Evolutionary conservation across 2,797 vertebrate genomes (phyloP).

Genomic region (Helostoma temminkii): DNA sequence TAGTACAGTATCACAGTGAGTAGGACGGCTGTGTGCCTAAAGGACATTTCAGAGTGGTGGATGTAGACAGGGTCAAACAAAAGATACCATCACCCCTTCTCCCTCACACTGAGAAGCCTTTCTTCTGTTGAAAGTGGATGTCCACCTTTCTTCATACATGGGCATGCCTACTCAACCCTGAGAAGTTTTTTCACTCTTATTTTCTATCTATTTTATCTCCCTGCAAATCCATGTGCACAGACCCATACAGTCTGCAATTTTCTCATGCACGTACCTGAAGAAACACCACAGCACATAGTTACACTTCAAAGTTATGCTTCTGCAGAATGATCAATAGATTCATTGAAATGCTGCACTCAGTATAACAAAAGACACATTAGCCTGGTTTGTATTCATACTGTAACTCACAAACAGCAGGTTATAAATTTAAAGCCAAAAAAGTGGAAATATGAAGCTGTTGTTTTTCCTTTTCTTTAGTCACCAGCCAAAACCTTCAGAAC

Average conservation of each 20-base stretch:
- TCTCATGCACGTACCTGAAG: background rate
- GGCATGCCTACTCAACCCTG: conserved; percentile 68
- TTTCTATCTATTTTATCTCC: conserved; percentile 17
- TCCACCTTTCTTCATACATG: conserved; percentile 51
- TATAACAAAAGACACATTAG: conserved; percentile 11
- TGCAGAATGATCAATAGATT: conserved; percentile 35
- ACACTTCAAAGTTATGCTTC: conserved; percentile 11
- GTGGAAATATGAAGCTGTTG: conserved; percentile 1
- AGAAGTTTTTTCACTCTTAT: conserved; percentile 47
- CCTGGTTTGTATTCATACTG: conserved; percentile 24
- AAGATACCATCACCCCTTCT: conserved; percentile 35
- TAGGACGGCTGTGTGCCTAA: conserved; percentile 35
- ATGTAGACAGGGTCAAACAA: conserved; percentile 32
- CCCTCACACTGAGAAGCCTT: conserved; percentile 20
- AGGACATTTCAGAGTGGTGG: conserved; percentile 50
- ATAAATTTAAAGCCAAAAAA: conserved; percentile 1
- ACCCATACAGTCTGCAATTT: conserved; percentile 1
- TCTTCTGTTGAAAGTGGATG: conserved; percentile 52
- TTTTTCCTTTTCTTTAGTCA: conserved; percentile 18
- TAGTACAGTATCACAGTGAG: conserved; percentile 31
- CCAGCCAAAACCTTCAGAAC: conserved; percentile 23
- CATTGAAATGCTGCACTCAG: conserved; percentile 9
- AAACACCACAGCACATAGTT: conserved; percentile 23
- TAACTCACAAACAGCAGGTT: conserved; percentile 9
- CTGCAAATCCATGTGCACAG: conserved; percentile 25